Base-by-base conservation (phyloP, 2,113 vertebrate genomes). In the Eolophus roseicapilla region DNA sequence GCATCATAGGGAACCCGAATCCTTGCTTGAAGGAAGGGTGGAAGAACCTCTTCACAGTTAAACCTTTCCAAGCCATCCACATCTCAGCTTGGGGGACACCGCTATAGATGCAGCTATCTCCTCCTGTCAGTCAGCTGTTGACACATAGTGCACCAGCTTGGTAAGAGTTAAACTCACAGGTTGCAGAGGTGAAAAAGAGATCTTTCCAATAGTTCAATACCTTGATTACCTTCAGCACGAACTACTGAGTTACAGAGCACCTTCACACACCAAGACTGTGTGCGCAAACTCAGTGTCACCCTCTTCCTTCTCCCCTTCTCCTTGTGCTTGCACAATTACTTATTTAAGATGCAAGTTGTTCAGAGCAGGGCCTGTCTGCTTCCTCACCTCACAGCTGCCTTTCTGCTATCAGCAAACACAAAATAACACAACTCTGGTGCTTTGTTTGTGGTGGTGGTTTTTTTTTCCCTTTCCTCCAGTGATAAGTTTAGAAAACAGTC, bases 91-190 rank as follows among this genome's bases (percentile, higher is more conserved):
- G 28, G 14, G 25, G 70, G 20, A 62, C 49, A 43, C 19, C 1
- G 6, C 62, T 24, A 13, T 17, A 47, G 29, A 47, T 23, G 33
- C 9, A 7, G 47, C 17, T 25, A 12, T 18, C 12, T 83, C n/a
- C 37, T 14, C 2, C 2, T 6, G 9, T 43, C 1, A 0, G 35
- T 15, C 44, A 39, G 18, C 21, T 79, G 28, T 10, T 76, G 80
- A 69, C 12, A 67, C 0, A 5, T 1, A 87, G 46, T n/a, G 47
- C n/a, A 73, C 25, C 15, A 79, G 13, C 18, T 73, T 1, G 1
- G 35, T 4, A 89, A 89, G 11, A 75, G 37, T 62, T 69, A n/a
- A 93, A 57, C 21, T 62, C 69, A 73, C 1, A 41, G 46, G 21
- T 5, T 52, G 33, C 20, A 52, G 18, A 82, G 41, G 14, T 39